These are phyloP conservation scores for Heteractis magnifica DNA, from an alignment of 92 coral and sea anemone genomes.

Conservation along the genomic window DNA sequence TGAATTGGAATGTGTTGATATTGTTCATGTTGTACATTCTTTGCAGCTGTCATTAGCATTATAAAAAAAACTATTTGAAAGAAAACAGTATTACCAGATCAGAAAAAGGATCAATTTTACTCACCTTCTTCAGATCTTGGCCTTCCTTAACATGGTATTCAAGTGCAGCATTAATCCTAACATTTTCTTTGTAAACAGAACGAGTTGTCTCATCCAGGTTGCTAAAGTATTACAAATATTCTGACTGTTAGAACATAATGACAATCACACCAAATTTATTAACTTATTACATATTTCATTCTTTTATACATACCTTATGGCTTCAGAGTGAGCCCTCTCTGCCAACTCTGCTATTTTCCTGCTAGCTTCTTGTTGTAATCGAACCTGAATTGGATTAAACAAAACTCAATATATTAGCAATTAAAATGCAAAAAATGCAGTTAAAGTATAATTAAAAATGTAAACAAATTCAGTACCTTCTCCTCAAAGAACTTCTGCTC, in stretches of 20 bases:
- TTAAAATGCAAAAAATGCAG: neutral
- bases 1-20: too few species aligned
- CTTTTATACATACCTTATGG: conserved; percentile 61
- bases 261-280: neutral
- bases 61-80: too few species aligned
- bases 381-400: conserved; percentile 52
- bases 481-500: conserved; percentile 99
- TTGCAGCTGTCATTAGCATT: too few species aligned
- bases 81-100: too few species aligned
- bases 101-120: neutral
- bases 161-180: conserved; percentile 90
- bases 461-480: conserved; percentile 52
- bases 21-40: too few species aligned
- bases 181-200: conserved; percentile 95
- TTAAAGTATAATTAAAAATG: too few species aligned
- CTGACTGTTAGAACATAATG: neutral
- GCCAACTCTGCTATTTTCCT: conserved; percentile 97
- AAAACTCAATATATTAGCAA: neutral
- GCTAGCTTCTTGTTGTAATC: conserved; percentile 97
- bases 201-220: conserved; percentile 95
- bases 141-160: conserved; percentile 87
- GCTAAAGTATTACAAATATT: conserved; percentile 28
- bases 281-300: neutral
- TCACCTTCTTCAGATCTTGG: conserved; percentile 83
- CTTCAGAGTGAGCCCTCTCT: conserved; percentile 96